Percentiles rank a stretch among this genome's conserved stretches.
These are phyloP conservation scores for Pseudochirops corinnae DNA, from an alignment of 2,797 vertebrate genomes.

Conservation along the genomic window DNA sequence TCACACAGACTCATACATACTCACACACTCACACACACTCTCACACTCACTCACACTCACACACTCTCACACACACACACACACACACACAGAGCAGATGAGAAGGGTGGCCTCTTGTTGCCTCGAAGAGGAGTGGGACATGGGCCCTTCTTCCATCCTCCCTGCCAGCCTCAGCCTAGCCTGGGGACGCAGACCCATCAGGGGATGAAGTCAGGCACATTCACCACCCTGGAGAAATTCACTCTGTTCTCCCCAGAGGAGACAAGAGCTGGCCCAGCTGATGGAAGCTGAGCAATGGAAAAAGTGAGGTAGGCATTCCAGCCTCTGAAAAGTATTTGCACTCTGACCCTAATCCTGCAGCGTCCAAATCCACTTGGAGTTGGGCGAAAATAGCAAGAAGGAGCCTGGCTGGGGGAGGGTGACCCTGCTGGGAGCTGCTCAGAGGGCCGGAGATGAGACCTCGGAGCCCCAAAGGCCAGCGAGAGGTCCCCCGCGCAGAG, in stretches of 20 bases:
- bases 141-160: not conserved
- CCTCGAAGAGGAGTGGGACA: not conserved
- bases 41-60: too few relatives aligned
- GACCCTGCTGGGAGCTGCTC: slow-evolving; percentile 66
- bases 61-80: too few relatives aligned
- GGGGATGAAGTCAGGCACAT: not conserved
- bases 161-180: not conserved
- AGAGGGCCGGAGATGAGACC: slow-evolving; percentile 8
- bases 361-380: slow-evolving; percentile 84
- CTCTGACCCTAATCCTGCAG: slow-evolving; percentile 88
- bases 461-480: too few relatives aligned
- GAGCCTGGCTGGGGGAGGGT: slow-evolving; percentile 71
- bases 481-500: too few relatives aligned
- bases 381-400: slow-evolving; percentile 90
- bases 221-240: not conserved
- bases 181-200: not conserved
- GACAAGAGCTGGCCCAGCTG: not conserved
- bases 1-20: too few relatives aligned
- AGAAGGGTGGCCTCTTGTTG: not conserved
- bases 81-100: too few relatives aligned
- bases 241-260: not conserved
- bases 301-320: slow-evolving; percentile 92
- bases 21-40: too few relatives aligned
- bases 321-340: slow-evolving; percentile 89
- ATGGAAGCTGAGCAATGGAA: slow-evolving; percentile 90